Base-by-base conservation (phyloP, 2,888 invertebrate genomes). In the Saturnia pavonia region DNA sequence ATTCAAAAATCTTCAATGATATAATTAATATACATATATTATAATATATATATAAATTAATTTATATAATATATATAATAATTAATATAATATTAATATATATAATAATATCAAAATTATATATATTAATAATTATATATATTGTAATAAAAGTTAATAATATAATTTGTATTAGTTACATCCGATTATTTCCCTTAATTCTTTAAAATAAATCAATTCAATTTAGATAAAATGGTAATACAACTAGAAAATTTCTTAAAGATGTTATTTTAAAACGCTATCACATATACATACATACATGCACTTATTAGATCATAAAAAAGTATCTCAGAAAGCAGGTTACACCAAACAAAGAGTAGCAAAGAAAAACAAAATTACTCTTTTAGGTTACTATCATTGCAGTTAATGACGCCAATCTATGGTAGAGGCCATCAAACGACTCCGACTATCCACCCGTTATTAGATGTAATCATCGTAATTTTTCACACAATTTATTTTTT, bases 401-500 rank as follows among this genome's bases (percentile, higher is more conserved):
- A 85, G 84, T 85, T 94, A 93, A 94, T 93, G 93, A 92, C 81
- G 90, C 89, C 91, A 91, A 91, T 89, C 90, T 88, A 83, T 85
- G 85, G 83, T 86, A 85, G 85, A 79, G 86, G 85, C 89, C 88
- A 90, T 91, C 91, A 90, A 87, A 88, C 87, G 85, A 85, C 86
- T 84, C 84, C 82, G 85, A 75, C 85, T 85, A 85, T 84, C 88
- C 83, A 85, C 78, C 84, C 86, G 87, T 92, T 91, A 93, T 92
- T 92, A 91, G 85, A 88, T 85, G 90, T 92, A 93, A 94, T 92
- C 92, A 92, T 92, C 88, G 91, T 92, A 91, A 93, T 93, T 93
- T 93, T 94, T 93, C 92, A 93, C 94, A 92, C 92, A 92, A 91
- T 93, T 91, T 91, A 88, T 91, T 93, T 91, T 89, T 90, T 91